Conservation (phyloP, 2,113 vertebrate species). For the Vulpes lagopus region DNA sequence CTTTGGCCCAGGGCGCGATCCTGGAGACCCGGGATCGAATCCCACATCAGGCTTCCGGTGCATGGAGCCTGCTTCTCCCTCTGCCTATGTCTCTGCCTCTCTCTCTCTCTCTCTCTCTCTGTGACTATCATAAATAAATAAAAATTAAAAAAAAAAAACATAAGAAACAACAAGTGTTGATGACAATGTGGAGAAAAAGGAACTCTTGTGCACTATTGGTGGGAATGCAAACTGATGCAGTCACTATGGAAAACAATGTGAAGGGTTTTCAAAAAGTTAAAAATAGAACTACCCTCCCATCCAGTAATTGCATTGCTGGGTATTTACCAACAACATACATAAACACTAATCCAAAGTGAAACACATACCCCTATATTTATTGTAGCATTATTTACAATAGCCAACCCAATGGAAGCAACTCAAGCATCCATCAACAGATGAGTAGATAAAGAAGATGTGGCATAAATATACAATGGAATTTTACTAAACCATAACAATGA, state of each 20-base stretch:
- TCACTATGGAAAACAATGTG: neutral
- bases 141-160: no score
- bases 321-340: neutral
- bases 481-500: neutral
- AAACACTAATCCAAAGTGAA: neutral
- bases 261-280: neutral
- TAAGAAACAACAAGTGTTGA: no score
- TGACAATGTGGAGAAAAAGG: no score
- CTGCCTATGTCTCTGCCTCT: no score
- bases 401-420: neutral
- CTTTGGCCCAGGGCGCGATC: no score
- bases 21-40: no score
- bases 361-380: neutral
- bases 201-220: no score
- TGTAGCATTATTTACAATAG: neutral
- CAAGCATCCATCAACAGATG: neutral
- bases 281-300: neutral
- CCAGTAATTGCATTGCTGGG: neutral
- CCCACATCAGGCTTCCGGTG: no score
- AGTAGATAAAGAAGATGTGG: neutral
- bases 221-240: no score
- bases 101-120: no score
- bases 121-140: no score
- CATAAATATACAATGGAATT: neutral
- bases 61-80: no score